Percentiles rank a stretch among this genome's conserved stretches.
Evolutionary conservation across 1,140 invertebrate species (phyloP).

Genomic region (Hypothenemus hampei): DNA sequence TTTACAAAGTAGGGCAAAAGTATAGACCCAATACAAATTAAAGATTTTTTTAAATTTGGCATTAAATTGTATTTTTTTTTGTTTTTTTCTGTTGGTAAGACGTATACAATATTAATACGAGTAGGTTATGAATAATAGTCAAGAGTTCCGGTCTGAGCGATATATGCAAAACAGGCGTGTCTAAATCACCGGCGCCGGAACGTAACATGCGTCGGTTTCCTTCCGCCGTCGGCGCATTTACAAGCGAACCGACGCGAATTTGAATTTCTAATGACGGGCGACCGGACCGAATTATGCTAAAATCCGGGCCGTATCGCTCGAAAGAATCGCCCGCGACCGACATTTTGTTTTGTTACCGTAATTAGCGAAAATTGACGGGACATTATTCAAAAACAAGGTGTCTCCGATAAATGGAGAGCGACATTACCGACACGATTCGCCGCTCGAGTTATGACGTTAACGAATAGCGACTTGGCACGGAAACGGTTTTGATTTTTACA

Average conservation of each 20-base stretch:
- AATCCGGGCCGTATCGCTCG: slow-evolving; percentile 15
- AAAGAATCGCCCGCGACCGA: slow-evolving; percentile 29
- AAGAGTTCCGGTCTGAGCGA: slow-evolving; percentile 21
- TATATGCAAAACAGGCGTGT: slow-evolving; percentile 29
- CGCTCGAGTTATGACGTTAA: slow-evolving; percentile 10
- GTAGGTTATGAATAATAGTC: slow-evolving; percentile 25
- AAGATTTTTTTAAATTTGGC: too few relatives aligned
- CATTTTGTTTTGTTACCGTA: slow-evolving; percentile 34
- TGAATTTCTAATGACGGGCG: slow-evolving; percentile 37
- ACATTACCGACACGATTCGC: slow-evolving; percentile 30
- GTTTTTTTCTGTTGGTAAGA: not conserved
- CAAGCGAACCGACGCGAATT: slow-evolving; percentile 40
- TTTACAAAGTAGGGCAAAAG: too few relatives aligned
- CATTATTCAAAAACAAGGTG: slow-evolving; percentile 29
- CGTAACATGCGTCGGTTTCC: slow-evolving; percentile 39
- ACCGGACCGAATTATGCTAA: slow-evolving; percentile 27
- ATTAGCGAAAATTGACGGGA: slow-evolving; percentile 32
- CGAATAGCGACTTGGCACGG: slow-evolving; percentile 25
- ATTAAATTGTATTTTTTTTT: too few relatives aligned
- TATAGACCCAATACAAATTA: too few relatives aligned
- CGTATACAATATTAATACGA: slow-evolving; percentile 18
- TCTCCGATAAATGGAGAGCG: slow-evolving; percentile 26
- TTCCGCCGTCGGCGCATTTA: slow-evolving; percentile 39
- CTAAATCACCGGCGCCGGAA: slow-evolving; percentile 36
- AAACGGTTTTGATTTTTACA: slow-evolving; percentile 16